Conservation (phyloP, 2,888 invertebrate genomes). For the Oscheius sp. region DNA sequence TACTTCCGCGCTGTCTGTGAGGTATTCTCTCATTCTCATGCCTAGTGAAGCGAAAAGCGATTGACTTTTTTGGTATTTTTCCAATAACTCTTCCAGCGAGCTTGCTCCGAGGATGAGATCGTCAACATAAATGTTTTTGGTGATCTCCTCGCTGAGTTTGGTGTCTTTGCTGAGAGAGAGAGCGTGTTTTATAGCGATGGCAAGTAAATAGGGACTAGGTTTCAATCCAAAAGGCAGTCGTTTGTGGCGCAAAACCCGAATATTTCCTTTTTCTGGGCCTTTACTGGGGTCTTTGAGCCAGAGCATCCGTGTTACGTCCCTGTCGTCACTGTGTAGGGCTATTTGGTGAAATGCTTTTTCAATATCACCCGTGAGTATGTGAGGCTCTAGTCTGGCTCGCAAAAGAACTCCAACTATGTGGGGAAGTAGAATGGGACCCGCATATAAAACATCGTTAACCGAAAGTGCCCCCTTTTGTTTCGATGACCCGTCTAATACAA, state of each 20-base stretch:
- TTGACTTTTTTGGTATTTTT: not conserved
- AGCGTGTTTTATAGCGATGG: slow-evolving; percentile 41
- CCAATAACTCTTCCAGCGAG: not conserved
- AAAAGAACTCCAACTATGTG: slow-evolving; percentile 46
- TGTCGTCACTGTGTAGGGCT: slow-evolving; percentile 37
- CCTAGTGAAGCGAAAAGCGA: not conserved
- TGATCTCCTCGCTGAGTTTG: not conserved
- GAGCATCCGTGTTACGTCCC: slow-evolving; percentile 49
- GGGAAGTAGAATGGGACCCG: slow-evolving; percentile 46
- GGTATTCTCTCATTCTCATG: slow-evolving; percentile 28
- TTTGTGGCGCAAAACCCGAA: slow-evolving; percentile 42
- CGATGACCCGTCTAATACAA: slow-evolving; percentile 57
- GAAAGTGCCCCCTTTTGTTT: slow-evolving; percentile 1
- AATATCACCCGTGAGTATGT: slow-evolving; percentile 47
- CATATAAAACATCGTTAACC: slow-evolving; percentile 49
- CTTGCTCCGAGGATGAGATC: not conserved
- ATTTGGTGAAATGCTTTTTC: slow-evolving; percentile 61
- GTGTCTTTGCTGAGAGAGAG: not conserved
- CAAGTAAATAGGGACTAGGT: slow-evolving; percentile 46
- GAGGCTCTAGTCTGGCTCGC: slow-evolving; percentile 32
- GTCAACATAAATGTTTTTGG: slow-evolving; percentile 27
- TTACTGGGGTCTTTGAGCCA: slow-evolving; percentile 46
- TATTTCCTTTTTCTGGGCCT: slow-evolving; percentile 40
- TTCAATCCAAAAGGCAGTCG: slow-evolving; percentile 53
- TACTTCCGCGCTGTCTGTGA: not conserved